phyloP scores from a whole-genome alignment of 2,888 invertebrate genomes.

The Elegia similella region DNA sequence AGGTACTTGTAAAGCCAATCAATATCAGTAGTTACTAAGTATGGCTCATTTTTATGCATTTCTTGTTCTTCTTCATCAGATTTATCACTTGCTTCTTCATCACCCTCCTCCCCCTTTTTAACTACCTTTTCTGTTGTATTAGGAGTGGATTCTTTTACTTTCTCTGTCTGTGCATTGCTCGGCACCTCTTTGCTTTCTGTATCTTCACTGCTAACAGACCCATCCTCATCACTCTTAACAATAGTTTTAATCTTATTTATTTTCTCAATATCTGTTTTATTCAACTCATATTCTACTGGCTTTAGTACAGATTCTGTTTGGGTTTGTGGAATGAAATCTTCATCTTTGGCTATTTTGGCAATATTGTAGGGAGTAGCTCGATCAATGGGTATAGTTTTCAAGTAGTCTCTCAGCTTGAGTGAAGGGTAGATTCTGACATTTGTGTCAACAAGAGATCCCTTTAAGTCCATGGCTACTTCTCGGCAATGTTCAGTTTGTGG shows the following conservation, averaged over 20 bases:
- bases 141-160: not conserved
- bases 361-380: constrained; percentile 79
- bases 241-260: constrained; percentile 47
- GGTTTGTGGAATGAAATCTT: constrained; percentile 29
- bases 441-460: constrained; percentile 83
- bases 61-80: constrained; percentile 21
- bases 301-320: constrained; percentile 30
- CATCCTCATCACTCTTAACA: constrained; percentile 24
- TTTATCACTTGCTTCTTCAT: constrained; percentile 19
- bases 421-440: constrained; percentile 85
- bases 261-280: constrained; percentile 47
- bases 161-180: not conserved
- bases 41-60: constrained; percentile 32
- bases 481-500: constrained; percentile 84
- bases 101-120: constrained; percentile 18
- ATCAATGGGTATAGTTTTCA: constrained; percentile 69
- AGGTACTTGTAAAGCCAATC: constrained; percentile 84
- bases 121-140: not conserved
- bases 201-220: constrained; percentile 15
- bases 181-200: not conserved
- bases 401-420: constrained; percentile 76
- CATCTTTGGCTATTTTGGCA: constrained; percentile 46
- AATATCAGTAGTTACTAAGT: constrained; percentile 75
- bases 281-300: constrained; percentile 38
- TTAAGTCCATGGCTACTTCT: constrained; percentile 73